A percentile compares a stretch with the other conserved stretches of the same genome.
phyloP scores from a whole-genome alignment of 2,797 vertebrate genomes.

The Enteromius paludinosus region DNA sequence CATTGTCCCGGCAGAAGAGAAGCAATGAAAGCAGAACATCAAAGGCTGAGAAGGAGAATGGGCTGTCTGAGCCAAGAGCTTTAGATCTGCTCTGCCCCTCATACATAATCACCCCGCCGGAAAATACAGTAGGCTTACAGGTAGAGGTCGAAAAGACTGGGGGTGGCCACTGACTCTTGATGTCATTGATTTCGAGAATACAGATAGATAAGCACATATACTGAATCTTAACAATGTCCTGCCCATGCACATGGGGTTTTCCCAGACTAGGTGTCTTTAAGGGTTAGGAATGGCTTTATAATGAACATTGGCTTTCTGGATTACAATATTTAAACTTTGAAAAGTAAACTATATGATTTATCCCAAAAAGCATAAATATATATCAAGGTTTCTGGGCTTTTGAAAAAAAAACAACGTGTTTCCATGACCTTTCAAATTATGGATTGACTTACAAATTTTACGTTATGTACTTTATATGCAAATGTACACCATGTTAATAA shows the following conservation, averaged over 20 bases:
- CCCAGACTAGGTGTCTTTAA: background rate
- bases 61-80: slow-evolving; percentile 55
- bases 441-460: background rate
- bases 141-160: slow-evolving; percentile 26
- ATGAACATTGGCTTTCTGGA: background rate
- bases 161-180: slow-evolving; percentile 10
- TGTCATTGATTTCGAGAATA: background rate
- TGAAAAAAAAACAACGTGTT: background rate
- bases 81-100: slow-evolving; percentile 40
- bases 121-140: slow-evolving; percentile 55
- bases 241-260: background rate
- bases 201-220: slow-evolving; percentile 5
- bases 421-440: background rate
- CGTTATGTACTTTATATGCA: background rate
- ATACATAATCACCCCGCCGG: slow-evolving; percentile 47
- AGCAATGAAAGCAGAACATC: slow-evolving; percentile 61
- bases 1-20: slow-evolving; percentile 50
- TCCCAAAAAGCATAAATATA: background rate
- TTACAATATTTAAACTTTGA: background rate
- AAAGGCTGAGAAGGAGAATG: slow-evolving; percentile 55
- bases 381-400: background rate
- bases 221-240: background rate
- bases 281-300: background rate
- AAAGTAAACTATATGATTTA: background rate
- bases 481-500: background rate